phyloP scores from a whole-genome alignment of 2,888 invertebrate species.

The Ectropis crepuscularia region DNA sequence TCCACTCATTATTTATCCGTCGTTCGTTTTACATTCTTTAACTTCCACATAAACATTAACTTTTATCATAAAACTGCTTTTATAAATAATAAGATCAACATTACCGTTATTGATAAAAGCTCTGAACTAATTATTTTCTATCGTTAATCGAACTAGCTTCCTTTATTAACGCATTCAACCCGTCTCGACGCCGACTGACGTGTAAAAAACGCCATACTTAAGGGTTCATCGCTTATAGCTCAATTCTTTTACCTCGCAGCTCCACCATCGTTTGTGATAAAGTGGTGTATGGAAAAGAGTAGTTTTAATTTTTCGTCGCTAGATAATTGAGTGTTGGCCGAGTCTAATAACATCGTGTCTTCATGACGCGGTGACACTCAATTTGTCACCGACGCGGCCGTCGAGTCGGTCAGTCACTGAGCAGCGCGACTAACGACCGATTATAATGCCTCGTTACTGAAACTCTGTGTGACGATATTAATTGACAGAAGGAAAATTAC shows the following conservation, averaged over 20 bases:
- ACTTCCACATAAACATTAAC: no score
- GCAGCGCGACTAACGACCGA: constrained; percentile 29
- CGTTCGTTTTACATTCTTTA: no score
- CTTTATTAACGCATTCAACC: constrained; percentile 48
- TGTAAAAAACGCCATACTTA: constrained; percentile 54
- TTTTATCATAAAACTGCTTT: no score
- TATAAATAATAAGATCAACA: no score
- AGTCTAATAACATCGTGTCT: constrained; percentile 52
- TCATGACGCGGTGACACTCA: constrained; percentile 64
- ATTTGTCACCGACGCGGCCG: constrained; percentile 58
- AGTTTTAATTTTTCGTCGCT: no score
- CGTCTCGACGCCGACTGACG: constrained; percentile 42
- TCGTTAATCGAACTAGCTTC: constrained; percentile 39
- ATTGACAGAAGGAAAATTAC: not conserved
- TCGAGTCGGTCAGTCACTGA: constrained; percentile 17
- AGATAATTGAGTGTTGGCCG: no score
- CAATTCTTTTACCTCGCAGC: no score
- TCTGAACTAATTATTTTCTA: constrained; percentile 13
- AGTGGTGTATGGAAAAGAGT: no score
- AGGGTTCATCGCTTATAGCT: no score
- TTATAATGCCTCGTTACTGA: constrained; percentile 27
- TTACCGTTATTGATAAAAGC: not conserved
- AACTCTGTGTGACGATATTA: constrained; percentile 16
- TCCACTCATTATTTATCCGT: no score
- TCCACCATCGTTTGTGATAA: no score